Conservation (phyloP, 1,140 invertebrate species). For the Elymnias hypermnestra region DNA sequence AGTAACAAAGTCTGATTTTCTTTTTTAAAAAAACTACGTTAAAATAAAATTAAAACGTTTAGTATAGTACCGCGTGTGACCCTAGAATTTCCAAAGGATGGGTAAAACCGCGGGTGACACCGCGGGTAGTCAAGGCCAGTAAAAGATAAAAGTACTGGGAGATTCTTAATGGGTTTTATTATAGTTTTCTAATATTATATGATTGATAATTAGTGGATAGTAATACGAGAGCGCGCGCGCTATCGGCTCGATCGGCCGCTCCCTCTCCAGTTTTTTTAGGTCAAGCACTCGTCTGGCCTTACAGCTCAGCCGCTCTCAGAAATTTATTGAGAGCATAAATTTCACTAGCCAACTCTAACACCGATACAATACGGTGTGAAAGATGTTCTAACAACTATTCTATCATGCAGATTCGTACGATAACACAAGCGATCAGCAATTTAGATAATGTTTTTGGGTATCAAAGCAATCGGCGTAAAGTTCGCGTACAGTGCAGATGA, state of each 20-base stretch:
- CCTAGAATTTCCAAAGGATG: too few species aligned
- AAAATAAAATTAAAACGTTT: too few species aligned
- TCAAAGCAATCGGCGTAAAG: not conserved
- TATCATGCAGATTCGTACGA: slow-evolving; percentile 13
- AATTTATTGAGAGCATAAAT: slow-evolving; percentile 51
- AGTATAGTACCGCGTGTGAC: too few species aligned
- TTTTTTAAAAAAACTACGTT: too few species aligned
- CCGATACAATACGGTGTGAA: too few species aligned
- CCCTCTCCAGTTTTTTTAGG: slow-evolving; percentile 65
- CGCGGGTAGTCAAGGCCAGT: too few species aligned
- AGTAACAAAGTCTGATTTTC: too few species aligned
- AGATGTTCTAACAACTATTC: slow-evolving; percentile 18
- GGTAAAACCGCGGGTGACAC: too few species aligned
- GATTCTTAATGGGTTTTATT: too few species aligned
- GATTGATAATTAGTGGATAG: slow-evolving; percentile 40
- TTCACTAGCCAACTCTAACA: slow-evolving; percentile 29
- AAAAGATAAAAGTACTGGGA: too few species aligned
- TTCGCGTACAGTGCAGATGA: too few species aligned
- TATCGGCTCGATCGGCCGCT: slow-evolving; percentile 62
- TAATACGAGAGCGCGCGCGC: slow-evolving; percentile 34
- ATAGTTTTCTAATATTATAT: slow-evolving; percentile 18
- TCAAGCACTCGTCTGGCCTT: slow-evolving; percentile 59
- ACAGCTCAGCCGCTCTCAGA: slow-evolving; percentile 39
- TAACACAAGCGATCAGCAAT: not conserved
- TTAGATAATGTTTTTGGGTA: too few species aligned